These are phyloP conservation scores for Crocallis elinguaria DNA, from an alignment of 2,888 invertebrate species.

Conservation along the genomic window DNA sequence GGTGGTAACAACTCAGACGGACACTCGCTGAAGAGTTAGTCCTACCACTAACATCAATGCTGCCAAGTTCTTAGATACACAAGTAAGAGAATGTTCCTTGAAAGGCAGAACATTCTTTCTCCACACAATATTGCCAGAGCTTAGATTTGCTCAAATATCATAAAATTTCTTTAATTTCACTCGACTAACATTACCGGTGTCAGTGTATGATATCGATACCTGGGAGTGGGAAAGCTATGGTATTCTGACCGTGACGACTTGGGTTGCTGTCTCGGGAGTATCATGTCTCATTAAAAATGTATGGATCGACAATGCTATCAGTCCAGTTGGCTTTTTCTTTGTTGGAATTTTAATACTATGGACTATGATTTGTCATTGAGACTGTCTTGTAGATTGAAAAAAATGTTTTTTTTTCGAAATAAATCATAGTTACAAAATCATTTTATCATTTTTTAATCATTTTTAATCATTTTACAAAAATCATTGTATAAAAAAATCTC, in stretches of 20 bases:
- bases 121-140: not conserved
- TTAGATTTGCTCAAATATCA: not conserved
- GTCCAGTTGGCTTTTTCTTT: not conserved
- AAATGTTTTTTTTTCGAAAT: too few relatives aligned
- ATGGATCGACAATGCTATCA: not conserved
- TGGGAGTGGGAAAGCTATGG: constrained; percentile 68
- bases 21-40: too few relatives aligned
- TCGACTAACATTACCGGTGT: constrained; percentile 18
- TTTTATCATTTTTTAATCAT: too few relatives aligned
- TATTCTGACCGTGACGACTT: constrained; percentile 66
- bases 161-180: constrained; percentile 31
- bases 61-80: too few relatives aligned
- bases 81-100: too few relatives aligned
- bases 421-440: too few relatives aligned
- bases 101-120: too few relatives aligned
- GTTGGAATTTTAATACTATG: not conserved
- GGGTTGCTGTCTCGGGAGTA: constrained; percentile 60
- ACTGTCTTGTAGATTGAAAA: too few relatives aligned
- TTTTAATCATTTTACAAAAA: too few relatives aligned
- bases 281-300: constrained; percentile 37
- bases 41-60: too few relatives aligned
- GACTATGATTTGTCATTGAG: not conserved
- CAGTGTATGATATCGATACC: constrained; percentile 50
- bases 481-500: not conserved
- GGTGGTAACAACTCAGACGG: too few relatives aligned